Evolutionary conservation across 1,140 invertebrate genomes (phyloP), one percentile per base, ranked within the genome.

Genomic region (Cydia strobilella): DNA sequence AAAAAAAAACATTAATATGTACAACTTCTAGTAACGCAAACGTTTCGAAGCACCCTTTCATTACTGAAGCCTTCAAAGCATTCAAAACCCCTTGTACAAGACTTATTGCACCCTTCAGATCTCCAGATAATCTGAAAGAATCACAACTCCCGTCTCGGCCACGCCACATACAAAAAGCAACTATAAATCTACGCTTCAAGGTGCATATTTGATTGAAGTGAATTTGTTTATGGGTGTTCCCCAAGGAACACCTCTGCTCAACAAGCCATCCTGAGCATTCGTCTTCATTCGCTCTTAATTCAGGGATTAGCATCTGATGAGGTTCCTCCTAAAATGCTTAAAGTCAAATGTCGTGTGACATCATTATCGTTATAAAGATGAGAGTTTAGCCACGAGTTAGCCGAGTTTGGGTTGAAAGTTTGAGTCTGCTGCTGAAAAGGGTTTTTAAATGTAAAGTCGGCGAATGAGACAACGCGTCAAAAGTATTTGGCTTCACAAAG

Each of bases 111-210:
- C 63, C 62, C 63, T 66, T 31, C 13, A 7, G 25, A 63, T 66
- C 27, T 66, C n/a, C 6, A 66, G 63, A 66, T 66, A 66, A 66
- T 66, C 63, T 66, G 27, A 66, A 66, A 66, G 27, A 66, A 66
- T 66, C 63, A 66, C 63, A 31, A 31, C 27, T 66, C 27, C 27
- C 12, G 15, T 15, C 62, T 1, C 62, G 4, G 9, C 23, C 4
- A 31, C 15, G 4, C 0, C 10, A 1, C 63, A 35, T 2, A n/a
- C 27, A 35, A 66, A 66, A 31, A 31, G 13, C 25, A 31, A 39
- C 25, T 15, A 0, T 3, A 35, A 1, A 0, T 66, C 5, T 1
- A 4, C 13, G 13, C 12, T 35, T n/a, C 13, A 66, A 27, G 63
- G 63, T 66, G 4, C 13, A 66, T 31, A 23, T 35, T 66, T 27